Percentiles rank a stretch among this genome's conserved stretches.
These are phyloP conservation scores for Paramacrobiotus metropolitanus DNA, from an alignment of 1,140 invertebrate genomes.

Conservation along the genomic window DNA sequence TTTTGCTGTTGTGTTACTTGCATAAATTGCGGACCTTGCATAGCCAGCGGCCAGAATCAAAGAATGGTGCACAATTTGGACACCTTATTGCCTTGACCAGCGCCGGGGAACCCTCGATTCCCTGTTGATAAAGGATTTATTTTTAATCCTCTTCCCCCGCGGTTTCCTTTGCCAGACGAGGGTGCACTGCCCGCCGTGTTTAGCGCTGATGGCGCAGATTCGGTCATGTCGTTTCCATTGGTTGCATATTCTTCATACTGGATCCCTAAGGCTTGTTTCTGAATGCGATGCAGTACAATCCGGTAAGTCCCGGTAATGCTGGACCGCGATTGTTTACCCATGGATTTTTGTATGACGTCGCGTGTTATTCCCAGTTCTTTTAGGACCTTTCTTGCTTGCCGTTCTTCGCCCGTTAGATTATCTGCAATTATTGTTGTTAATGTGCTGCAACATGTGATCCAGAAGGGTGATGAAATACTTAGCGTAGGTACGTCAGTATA, in stretches of 20 bases:
- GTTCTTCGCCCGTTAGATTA: constrained; percentile 20
- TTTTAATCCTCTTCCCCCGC: background rate
- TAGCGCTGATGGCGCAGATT: background rate
- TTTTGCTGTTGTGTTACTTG: no score
- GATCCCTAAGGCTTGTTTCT: constrained; percentile 11
- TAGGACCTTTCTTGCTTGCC: constrained; percentile 23
- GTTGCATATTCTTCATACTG: background rate
- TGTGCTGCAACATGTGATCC: no score
- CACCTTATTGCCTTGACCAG: background rate
- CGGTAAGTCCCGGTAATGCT: constrained; percentile 34
- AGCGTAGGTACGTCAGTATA: no score
- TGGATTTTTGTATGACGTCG: constrained; percentile 25
- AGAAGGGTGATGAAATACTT: no score
- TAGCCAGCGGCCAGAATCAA: no score
- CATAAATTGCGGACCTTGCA: no score
- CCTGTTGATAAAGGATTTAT: background rate
- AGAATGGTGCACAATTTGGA: background rate
- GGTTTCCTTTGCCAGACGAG: background rate
- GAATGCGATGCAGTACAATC: constrained; percentile 30
- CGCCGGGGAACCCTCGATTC: background rate
- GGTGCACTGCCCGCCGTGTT: background rate
- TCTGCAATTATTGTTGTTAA: no score
- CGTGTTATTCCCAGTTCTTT: constrained; percentile 29
- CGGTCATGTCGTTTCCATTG: background rate
- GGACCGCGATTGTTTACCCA: constrained; percentile 25